Base-by-base conservation (phyloP, 2,888 invertebrate species). In the Clistopyga incitator region DNA sequence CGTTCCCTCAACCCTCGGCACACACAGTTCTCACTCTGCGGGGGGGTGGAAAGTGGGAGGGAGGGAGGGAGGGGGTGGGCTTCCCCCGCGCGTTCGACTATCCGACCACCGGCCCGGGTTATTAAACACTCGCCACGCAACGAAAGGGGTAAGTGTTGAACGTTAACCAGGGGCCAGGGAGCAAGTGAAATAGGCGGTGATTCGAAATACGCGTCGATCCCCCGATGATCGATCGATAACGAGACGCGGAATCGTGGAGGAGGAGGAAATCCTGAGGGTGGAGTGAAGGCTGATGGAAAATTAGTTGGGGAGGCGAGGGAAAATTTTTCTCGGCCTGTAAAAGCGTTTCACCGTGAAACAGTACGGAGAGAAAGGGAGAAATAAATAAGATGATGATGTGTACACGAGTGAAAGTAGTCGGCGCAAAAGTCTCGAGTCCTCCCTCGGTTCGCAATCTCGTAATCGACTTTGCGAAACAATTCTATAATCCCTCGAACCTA, bases 381-480 rank as follows among this genome's bases (percentile, higher is more conserved):
- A 59, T 25, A 59, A 50, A 54, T 25, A 64, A 54, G 3, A 34
- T 6, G 25, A 34, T 6, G 25, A 74, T 50, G 42, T 74, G 18
- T 68, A 56, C 34, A 52, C 59, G 50, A 29, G 6, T 75, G 54
- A 42, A n/a, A 20, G n/a, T n/a, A n/a, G n/a, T n/a, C n/a, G n/a
- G n/a, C 23, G 68, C 6, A 61, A 29, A 78, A 61, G 59, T n/a
- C 42, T 75, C 70, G 11, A 38, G 38, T 15, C 4, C 23, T 15
- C 13, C 38, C 10, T 52, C 47, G 85, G 85, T 76, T 87, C 82
- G 87, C 88, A 88, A 89, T 90, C 88, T 88, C 88, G 87, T 92
- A 92, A 93, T 92, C 89, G 89, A 92, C 90, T 93, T 92, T 90
- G 84, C 88, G 88, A 87, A 90, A 92, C 92, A 92, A 92, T 92